Evolutionary conservation across 2,888 invertebrate genomes (phyloP).

Genomic region (Dascillus cervinus): DNA sequence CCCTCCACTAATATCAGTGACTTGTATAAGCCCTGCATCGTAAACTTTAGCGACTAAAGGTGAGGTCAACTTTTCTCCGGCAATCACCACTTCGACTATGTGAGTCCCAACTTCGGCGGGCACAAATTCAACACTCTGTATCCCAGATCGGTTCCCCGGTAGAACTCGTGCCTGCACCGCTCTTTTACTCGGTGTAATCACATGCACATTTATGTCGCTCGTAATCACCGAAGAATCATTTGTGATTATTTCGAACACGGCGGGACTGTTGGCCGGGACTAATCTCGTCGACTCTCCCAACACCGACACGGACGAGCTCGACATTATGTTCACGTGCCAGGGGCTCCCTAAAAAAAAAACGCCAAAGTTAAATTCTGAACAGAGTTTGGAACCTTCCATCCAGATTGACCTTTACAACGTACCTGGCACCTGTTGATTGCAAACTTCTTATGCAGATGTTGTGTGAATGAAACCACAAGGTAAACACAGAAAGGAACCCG

Average conservation of each 20-base stretch:
- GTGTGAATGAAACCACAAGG: slow-evolving; percentile 4
- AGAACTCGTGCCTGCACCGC: slow-evolving; percentile 75
- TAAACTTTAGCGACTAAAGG: slow-evolving; percentile 92
- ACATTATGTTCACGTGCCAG: slow-evolving; percentile 89
- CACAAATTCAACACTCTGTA: slow-evolving; percentile 86
- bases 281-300: slow-evolving; percentile 82
- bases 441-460: slow-evolving; percentile 6
- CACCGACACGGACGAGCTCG: slow-evolving; percentile 64
- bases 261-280: slow-evolving; percentile 83
- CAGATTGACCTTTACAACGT: too few species aligned
- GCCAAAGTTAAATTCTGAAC: slow-evolving; percentile 14
- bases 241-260: slow-evolving; percentile 83
- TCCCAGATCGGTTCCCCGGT: slow-evolving; percentile 65
- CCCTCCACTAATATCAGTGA: slow-evolving; percentile 89
- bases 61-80: slow-evolving; percentile 81
- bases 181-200: slow-evolving; percentile 76
- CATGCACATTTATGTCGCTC: slow-evolving; percentile 56
- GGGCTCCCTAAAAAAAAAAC: slow-evolving; percentile 67
- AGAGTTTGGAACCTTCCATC: slow-evolving; percentile 13
- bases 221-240: slow-evolving; percentile 48
- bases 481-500: slow-evolving; percentile 8
- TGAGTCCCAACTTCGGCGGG: slow-evolving; percentile 93
- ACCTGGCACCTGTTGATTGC: slow-evolving; percentile 17
- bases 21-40: slow-evolving; percentile 87
- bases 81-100: slow-evolving; percentile 80